Evolutionary conservation across 2,888 invertebrate genomes (phyloP).

Genomic region (Andrena hattorfiana): DNA sequence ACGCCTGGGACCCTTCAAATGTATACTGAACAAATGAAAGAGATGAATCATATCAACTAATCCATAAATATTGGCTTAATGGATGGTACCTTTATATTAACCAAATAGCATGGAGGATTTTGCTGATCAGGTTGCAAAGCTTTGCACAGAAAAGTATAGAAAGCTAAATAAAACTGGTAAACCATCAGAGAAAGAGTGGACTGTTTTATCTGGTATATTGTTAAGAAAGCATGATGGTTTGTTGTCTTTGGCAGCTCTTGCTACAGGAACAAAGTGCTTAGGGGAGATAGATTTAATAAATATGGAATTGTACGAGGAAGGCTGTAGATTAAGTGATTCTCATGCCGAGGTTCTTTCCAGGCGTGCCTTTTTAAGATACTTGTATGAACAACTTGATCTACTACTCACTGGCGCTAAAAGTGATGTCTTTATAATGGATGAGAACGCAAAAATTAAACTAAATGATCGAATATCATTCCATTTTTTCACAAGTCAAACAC

Average conservation of each 20-base stretch:
- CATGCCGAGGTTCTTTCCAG: constrained; percentile 96
- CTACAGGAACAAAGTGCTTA: constrained; percentile 97
- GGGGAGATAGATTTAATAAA: constrained; percentile 87
- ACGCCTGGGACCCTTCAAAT: constrained; percentile 87
- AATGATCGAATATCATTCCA: constrained; percentile 89
- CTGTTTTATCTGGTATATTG: constrained; percentile 92
- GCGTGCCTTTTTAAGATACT: constrained; percentile 92
- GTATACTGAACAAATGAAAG: constrained; percentile 82
- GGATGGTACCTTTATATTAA: constrained; percentile 17
- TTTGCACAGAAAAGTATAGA: constrained; percentile 88
- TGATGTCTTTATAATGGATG: constrained; percentile 82
- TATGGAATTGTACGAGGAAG: constrained; percentile 87
- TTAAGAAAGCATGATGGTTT: constrained; percentile 80
- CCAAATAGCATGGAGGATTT: constrained; percentile 72
- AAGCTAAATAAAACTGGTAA: constrained; percentile 92
- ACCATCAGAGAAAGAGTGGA: constrained; percentile 92
- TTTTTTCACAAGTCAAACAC: constrained; percentile 94
- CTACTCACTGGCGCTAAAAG: constrained; percentile 78
- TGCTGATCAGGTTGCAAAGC: constrained; percentile 86
- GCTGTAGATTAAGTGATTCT: constrained; percentile 93
- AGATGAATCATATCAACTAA: not conserved
- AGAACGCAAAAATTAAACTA: constrained; percentile 85
- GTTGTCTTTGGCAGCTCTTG: constrained; percentile 91
- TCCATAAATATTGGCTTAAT: not conserved
- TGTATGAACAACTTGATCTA: constrained; percentile 88